Evolutionary conservation across 1,140 invertebrate species (phyloP).

Genomic region (Heliconius nattereri): DNA sequence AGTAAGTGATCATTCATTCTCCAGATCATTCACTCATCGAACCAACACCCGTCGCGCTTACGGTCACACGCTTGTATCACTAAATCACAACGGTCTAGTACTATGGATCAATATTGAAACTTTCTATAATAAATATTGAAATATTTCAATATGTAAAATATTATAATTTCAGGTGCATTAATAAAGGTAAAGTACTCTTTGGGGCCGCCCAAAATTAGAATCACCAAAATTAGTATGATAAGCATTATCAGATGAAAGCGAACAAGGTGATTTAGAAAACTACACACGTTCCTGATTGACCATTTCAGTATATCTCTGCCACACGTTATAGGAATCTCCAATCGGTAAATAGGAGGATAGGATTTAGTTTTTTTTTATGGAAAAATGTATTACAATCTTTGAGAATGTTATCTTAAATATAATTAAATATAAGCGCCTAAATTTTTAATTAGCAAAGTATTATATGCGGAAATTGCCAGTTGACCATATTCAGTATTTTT

Average conservation of each 20-base stretch:
- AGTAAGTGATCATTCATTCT: too few relatives aligned
- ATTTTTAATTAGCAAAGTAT: neutral
- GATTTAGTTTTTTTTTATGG: constrained; percentile 47
- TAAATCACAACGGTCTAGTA: too few relatives aligned
- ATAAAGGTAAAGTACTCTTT: neutral
- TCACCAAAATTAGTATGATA: constrained; percentile 10
- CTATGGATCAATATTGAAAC: too few relatives aligned
- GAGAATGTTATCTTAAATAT: neutral
- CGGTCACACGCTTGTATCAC: too few relatives aligned
- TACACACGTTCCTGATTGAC: constrained; percentile 70
- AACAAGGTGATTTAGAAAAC: constrained; percentile 51
- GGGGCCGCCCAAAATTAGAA: neutral
- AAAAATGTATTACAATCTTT: neutral
- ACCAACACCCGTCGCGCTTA: too few relatives aligned
- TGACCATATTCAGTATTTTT: neutral
- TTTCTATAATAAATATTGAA: too few relatives aligned
- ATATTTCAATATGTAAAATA: too few relatives aligned
- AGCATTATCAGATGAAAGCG: constrained; percentile 29
- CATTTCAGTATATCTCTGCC: constrained; percentile 75
- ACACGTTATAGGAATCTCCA: constrained; percentile 62
- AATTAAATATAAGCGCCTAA: neutral
- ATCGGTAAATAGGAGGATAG: constrained; percentile 62
- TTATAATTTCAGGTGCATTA: too few relatives aligned
- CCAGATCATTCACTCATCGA: too few relatives aligned
- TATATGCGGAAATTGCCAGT: neutral